Percentiles rank a stretch among this genome's conserved stretches.
These are phyloP conservation scores for Cordilura impudica DNA, from an alignment of 2,888 invertebrate species.

Conservation along the genomic window DNA sequence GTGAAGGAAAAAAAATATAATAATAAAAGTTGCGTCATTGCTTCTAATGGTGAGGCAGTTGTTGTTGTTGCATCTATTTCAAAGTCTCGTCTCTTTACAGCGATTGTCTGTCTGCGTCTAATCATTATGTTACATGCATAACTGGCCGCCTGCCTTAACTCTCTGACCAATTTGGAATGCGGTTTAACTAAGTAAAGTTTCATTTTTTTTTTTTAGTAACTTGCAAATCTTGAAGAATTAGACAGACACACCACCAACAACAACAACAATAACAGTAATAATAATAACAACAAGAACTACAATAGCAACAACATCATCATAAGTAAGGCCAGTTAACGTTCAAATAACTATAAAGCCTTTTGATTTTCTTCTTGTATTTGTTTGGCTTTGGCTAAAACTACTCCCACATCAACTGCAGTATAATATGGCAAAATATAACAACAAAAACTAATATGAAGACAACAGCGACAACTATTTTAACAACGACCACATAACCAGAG, in stretches of 20 bases:
- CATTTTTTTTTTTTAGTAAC: slow-evolving; percentile 15
- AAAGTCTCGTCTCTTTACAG: slow-evolving; percentile 37
- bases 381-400: slow-evolving; percentile 24
- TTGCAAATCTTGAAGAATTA: slow-evolving; percentile 17
- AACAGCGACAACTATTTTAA: not conserved
- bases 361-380: slow-evolving; percentile 9
- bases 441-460: slow-evolving; percentile 8
- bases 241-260: slow-evolving; percentile 12
- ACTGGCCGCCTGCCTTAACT: slow-evolving; percentile 34
- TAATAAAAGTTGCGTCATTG: slow-evolving; percentile 56
- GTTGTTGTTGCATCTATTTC: slow-evolving; percentile 36
- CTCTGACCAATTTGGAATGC: slow-evolving; percentile 59
- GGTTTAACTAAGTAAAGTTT: slow-evolving; percentile 31
- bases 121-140: slow-evolving; percentile 48
- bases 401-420: slow-evolving; percentile 32
- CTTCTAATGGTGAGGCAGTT: slow-evolving; percentile 24
- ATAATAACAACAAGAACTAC: not conserved
- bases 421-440: slow-evolving; percentile 28
- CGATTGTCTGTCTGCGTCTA: slow-evolving; percentile 22
- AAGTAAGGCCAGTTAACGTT: slow-evolving; percentile 48
- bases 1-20: slow-evolving; percentile 42
- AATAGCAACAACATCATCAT: slow-evolving; percentile 24
- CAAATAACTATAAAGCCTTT: not conserved
- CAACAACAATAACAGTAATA: not conserved
- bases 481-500: not conserved